phyloP scores from a whole-genome alignment of 2,888 invertebrate species.

The Sesia bembeciformis region DNA sequence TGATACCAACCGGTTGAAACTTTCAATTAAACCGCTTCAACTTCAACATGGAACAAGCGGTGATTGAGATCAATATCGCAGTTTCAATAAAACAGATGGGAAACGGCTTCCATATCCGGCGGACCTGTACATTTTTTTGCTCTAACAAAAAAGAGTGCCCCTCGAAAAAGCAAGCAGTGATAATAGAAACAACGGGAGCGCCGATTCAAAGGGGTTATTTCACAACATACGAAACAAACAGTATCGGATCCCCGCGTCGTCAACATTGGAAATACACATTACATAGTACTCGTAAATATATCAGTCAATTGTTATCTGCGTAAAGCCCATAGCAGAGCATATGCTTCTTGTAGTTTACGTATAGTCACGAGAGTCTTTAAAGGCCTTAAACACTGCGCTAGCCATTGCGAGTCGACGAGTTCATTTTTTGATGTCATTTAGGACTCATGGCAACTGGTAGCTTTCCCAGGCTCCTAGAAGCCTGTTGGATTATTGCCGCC shows the following conservation, averaged over 20 bases:
- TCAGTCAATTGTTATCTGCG: no score
- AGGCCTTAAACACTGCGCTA: no score
- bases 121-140: conserved; percentile 43
- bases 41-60: conserved; percentile 24
- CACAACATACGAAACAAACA: background rate
- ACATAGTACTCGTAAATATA: no score
- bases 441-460: no score
- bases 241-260: background rate
- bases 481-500: no score
- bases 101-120: conserved; percentile 61
- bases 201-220: conserved; percentile 48
- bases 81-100: conserved; percentile 70
- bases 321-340: no score
- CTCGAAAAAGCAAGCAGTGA: conserved; percentile 58
- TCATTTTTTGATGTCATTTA: no score
- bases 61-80: conserved; percentile 61
- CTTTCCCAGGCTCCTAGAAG: no score
- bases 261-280: no score
- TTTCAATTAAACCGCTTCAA: conserved; percentile 49
- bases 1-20: conserved; percentile 33
- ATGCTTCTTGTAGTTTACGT: no score
- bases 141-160: conserved; percentile 16
- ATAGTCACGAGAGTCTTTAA: no score
- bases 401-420: no score
- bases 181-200: conserved; percentile 66